A percentile compares a stretch with the other conserved stretches of the same genome.
Conservation (phyloP, 2,113 vertebrate species). For the Zosterops pallidus region DNA sequence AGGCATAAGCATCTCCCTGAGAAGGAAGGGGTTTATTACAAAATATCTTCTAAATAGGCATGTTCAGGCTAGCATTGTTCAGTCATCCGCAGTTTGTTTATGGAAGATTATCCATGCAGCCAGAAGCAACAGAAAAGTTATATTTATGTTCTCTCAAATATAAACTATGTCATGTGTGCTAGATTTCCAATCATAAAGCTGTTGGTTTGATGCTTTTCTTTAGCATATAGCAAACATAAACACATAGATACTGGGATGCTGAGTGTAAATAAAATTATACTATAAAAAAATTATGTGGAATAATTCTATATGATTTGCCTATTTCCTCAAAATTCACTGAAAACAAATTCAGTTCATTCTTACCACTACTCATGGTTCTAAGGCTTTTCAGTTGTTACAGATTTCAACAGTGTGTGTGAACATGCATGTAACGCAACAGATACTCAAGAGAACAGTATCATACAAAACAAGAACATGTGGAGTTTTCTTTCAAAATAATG, state of each 20-base stretch:
- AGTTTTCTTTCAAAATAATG: neutral
- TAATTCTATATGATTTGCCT: neutral
- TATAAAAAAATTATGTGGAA: neutral
- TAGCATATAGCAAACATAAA: neutral
- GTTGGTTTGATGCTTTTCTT: neutral
- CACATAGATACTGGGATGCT: neutral
- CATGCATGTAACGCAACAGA: neutral
- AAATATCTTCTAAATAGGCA: neutral
- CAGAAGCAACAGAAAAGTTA: conserved; percentile 3
- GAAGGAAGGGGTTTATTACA: neutral
- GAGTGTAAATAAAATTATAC: neutral
- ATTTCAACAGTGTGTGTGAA: neutral
- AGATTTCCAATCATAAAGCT: neutral
- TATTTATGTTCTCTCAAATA: neutral
- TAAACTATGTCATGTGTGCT: neutral
- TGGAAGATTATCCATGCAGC: conserved; percentile 19
- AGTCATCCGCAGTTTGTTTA: conserved; percentile 9
- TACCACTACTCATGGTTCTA: neutral
- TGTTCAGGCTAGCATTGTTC: neutral
- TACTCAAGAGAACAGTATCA: neutral
- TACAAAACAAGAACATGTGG: neutral
- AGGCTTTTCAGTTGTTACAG: neutral
- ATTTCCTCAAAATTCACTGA: neutral
- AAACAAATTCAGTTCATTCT: neutral
- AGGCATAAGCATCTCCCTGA: neutral